These are phyloP conservation scores for Ommatoiulus sabulosus DNA, from an alignment of 2,888 invertebrate genomes.

Conservation along the genomic window DNA sequence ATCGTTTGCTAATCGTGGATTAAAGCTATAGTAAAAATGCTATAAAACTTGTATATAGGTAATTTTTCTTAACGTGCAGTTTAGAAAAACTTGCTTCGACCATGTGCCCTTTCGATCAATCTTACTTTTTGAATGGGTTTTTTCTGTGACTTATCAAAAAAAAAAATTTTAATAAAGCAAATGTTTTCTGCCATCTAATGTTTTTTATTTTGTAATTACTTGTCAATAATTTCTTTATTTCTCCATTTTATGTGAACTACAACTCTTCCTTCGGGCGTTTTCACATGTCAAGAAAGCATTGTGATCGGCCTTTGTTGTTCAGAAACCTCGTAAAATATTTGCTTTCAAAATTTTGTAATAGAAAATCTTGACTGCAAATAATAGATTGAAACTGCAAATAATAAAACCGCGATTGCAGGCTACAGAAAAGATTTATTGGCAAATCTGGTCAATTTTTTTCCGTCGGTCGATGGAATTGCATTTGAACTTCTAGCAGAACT, in stretches of 20 bases:
- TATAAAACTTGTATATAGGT: neutral
- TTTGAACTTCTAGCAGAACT: neutral
- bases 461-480: neutral
- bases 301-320: neutral
- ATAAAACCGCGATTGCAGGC: neutral
- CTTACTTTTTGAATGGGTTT: no score
- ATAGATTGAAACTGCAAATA: neutral
- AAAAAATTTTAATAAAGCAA: no score
- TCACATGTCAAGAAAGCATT: neutral
- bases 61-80: neutral
- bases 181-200: no score
- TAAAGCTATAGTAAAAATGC: no score
- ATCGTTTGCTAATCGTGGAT: no score
- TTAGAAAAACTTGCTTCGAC: no score
- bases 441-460: neutral
- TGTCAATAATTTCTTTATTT: neutral
- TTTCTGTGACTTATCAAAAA: no score
- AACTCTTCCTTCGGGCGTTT: neutral
- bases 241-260: neutral
- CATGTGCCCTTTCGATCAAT: no score
- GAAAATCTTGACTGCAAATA: conserved; percentile 6
- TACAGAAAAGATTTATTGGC: neutral
- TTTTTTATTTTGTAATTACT: neutral
- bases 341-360: neutral
- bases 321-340: neutral